Evolutionary conservation across 2,797 vertebrate species (phyloP).

Genomic region (Betta splendens): DNA sequence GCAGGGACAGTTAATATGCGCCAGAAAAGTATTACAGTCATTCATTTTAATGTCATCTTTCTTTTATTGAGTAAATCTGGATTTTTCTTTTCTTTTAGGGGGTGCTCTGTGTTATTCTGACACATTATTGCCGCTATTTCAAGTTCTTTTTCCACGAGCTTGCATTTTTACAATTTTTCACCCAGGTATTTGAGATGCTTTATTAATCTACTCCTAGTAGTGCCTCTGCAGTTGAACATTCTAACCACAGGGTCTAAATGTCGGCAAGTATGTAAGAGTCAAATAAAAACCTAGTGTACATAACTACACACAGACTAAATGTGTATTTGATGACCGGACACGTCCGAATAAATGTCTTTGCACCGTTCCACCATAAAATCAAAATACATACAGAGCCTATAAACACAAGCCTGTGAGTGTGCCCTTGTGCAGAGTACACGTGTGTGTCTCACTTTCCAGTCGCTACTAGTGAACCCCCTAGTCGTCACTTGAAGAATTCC

Average conservation of each 20-base stretch:
- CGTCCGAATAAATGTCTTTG: no score
- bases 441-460: conserved; percentile 47
- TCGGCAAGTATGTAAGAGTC: neutral
- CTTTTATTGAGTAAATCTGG: conserved; percentile 9
- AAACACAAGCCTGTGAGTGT: neutral
- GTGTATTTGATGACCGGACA: no score
- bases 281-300: neutral
- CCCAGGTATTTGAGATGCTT: neutral
- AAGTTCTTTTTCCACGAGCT: neutral
- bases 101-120: conserved; percentile 6
- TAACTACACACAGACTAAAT: no score
- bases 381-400: neutral
- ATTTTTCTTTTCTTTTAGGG: conserved; percentile 18
- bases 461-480: conserved; percentile 40
- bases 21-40: conserved; percentile 26
- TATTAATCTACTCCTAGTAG: no score
- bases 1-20: conserved; percentile 31
- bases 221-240: no score
- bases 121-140: conserved; percentile 2
- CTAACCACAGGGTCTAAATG: no score
- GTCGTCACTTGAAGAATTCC: conserved; percentile 43
- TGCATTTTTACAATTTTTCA: no score
- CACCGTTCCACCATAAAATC: no score
- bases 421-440: conserved; percentile 20
- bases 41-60: conserved; percentile 50